Evolutionary conservation across 2,797 vertebrate species (phyloP), one percentile per base, ranked within the genome.

Genomic region (Pipistrellus pygmaeus): DNA sequence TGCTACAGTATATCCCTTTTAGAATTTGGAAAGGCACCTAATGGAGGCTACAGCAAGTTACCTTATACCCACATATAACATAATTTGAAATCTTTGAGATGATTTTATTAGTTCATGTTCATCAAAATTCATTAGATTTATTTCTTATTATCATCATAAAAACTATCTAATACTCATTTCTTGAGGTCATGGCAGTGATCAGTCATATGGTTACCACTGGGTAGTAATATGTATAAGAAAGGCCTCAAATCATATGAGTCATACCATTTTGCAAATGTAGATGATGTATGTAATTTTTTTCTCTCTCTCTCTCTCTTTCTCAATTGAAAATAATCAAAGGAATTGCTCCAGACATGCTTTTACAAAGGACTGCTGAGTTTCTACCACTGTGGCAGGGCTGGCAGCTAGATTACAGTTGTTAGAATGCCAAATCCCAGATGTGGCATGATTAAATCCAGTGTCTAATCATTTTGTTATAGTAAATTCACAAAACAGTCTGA

Each of bases 381-480:
- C 85, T 97, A 68, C 60, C 62, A 55, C 53, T 80, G 77, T 86
- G 89, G 77, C 72, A 76, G 60, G 68, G 30, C 53, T 94, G 86
- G 62, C 85, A 93, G 69, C 2, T 80, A 32, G 87, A 4, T 84
- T 96, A 57, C 72, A 96, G 46, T 88, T 94, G 11, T 85, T 93
- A 75, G 48, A 9, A 90, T 95, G 87, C 80, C 93, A 93, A 85
- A 92, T 48, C 51, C 68, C 75, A 95, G 55, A 90, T 8, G 0
- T 93, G 82, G 27, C 69, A 53, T 23, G 3, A 96, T 93, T 94
- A 95, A 97, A 95, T 76, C 72, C 88, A 86, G 71, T 38, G 73
- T 97, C 86, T 96, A 38, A 9, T 93, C 88, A 48, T 96, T 55
- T 95, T 83, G 77, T 94, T 96, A 82, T 2, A 98, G 76, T 64